A percentile compares a stretch with the other conserved stretches of the same genome.
These are phyloP conservation scores for Macrophya annulata DNA, from an alignment of 2,888 invertebrate species.

Conservation along the genomic window DNA sequence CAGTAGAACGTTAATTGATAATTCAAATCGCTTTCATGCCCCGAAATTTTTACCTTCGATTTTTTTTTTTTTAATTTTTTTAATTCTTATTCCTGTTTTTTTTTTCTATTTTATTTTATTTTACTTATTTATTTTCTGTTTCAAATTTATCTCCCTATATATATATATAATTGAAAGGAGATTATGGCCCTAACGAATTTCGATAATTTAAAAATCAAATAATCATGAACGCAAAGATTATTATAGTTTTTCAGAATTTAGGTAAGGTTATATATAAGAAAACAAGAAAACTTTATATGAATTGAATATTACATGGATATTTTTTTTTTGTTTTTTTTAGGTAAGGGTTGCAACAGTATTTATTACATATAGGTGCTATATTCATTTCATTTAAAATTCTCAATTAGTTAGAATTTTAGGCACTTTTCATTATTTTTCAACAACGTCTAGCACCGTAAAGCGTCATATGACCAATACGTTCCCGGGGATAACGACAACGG, in stretches of 20 bases:
- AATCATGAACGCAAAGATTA: not conserved
- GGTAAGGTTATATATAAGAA: not conserved
- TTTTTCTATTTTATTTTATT: no score
- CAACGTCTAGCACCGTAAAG: not conserved
- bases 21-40: not conserved
- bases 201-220: not conserved
- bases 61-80: no score
- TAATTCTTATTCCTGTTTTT: no score
- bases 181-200: not conserved
- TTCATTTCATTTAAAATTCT: not conserved
- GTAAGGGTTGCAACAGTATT: not conserved
- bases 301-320: not conserved
- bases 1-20: not conserved
- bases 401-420: not conserved
- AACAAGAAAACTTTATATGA: not conserved
- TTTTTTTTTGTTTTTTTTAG: no score
- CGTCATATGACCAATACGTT: not conserved
- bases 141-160: no score
- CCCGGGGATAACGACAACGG: not conserved
- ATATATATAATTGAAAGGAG: not conserved
- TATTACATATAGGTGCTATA: not conserved
- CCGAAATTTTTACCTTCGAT: not conserved
- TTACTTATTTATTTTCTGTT: no score
- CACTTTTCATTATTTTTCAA: not conserved
- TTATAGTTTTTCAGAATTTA: not conserved